phyloP scores from a whole-genome alignment of 2,113 vertebrate species.

The Rhadina sibilatrix region DNA sequence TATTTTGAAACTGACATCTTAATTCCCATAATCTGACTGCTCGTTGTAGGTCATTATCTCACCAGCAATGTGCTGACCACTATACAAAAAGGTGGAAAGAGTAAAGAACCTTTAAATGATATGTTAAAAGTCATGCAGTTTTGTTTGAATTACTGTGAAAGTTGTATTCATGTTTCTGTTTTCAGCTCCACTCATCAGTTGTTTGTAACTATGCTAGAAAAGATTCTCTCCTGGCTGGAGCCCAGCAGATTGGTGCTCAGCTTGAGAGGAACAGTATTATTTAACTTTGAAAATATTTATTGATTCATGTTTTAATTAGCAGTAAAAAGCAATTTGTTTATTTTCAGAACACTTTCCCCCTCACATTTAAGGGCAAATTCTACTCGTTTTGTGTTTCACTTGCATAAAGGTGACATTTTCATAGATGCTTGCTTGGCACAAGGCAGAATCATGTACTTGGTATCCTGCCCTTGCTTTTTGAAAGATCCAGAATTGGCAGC shows the following conservation, averaged over 20 bases:
- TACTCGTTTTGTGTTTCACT: conserved; percentile 65
- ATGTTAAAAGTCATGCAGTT: neutral
- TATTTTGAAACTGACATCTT: conserved; percentile 61
- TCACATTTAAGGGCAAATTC: conserved; percentile 72
- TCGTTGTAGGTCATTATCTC: conserved; percentile 42
- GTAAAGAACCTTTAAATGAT: conserved; percentile 19
- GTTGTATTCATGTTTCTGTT: conserved; percentile 71
- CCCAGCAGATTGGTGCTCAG: conserved; percentile 74
- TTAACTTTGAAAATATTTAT: conserved; percentile 76
- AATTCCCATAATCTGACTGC: conserved; percentile 50
- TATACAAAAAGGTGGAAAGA: neutral
- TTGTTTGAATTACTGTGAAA: conserved; percentile 56
- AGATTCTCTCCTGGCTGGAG: conserved; percentile 67
- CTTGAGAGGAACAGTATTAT: conserved; percentile 75
- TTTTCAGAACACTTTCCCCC: conserved; percentile 68
- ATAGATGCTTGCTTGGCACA: conserved; percentile 70
- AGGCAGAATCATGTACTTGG: conserved; percentile 70
- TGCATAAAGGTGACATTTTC: conserved; percentile 74
- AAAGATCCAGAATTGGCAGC: conserved; percentile 73
- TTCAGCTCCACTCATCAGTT: conserved; percentile 66
- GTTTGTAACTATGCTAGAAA: conserved; percentile 70
- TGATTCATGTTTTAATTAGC: conserved; percentile 75
- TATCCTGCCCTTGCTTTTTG: conserved; percentile 74
- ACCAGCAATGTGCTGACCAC: conserved; percentile 24
- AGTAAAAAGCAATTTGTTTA: conserved; percentile 75